Base-by-base conservation (phyloP, 2,888 invertebrate species). In the Nemotelus nigrinus region DNA sequence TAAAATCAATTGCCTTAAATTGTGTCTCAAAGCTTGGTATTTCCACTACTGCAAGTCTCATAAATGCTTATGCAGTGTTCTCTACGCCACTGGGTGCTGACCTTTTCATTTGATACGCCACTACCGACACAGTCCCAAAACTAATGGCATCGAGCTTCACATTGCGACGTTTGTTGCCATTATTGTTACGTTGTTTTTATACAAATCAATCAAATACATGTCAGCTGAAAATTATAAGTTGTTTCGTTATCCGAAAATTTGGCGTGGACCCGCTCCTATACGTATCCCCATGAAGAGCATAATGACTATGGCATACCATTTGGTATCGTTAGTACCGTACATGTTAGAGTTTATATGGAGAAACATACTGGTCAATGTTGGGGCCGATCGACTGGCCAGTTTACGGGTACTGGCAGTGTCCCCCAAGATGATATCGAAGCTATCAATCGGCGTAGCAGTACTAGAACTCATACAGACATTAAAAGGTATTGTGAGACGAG, bases 131-230 rank as follows among this genome's bases (percentile, higher is more conserved):
- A 7, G n/a, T 43, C 8, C 10, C 50, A 55, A 70, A 53, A 53
- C 55, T 53, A 55, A 70, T 70, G 70, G 70, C 70, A 70, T 70
- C 55, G 55, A 70, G 70, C 70, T 25, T 70, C 70, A 70, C 70
- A 70, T 70, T 47, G 50, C 70, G 70, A 55, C 55, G 47, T 53
- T 63, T 60, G 74, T 68, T 68, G 68, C 68, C 50, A 53, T 53
- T 68, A 53, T 60, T 72, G 72, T 72, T 74, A 55, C 8, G 74
- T 74, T 74, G 60, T 74, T 74, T 74, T 63, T 50, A 48, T 74
- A 74, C 74, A 60, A 74, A 74, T 74, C 74, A 74, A 74, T 74
- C 74, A 74, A 74, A 74, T 48, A 48, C 74, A 74, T 74, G 74
- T 74, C 74, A 74, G 74, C 47, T 63, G 63, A 74, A 74, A 70